Conservation (phyloP, 2,113 vertebrate species). For the Cariama cristata region DNA sequence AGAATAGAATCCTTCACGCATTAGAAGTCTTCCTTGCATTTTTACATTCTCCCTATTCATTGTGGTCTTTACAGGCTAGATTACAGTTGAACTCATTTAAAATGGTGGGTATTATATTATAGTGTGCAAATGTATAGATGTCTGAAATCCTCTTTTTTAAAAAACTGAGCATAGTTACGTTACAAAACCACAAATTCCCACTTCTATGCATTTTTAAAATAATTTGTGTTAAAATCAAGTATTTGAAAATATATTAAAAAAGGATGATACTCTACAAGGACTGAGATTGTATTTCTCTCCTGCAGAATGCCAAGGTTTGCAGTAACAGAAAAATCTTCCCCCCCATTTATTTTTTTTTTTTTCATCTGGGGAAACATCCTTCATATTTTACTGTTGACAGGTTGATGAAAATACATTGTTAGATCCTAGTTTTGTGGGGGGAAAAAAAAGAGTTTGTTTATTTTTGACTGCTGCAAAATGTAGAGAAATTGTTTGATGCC, state of each 20-base stretch:
- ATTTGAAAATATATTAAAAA: not conserved
- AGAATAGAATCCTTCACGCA: not conserved
- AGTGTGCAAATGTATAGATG: not conserved
- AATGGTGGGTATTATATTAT: not conserved
- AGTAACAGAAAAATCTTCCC: conserved; percentile 20
- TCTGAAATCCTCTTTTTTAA: not conserved
- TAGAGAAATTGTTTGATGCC: not conserved
- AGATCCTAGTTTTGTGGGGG: conserved; percentile 30
- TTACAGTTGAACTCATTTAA: not conserved
- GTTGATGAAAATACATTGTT: conserved; percentile 55
- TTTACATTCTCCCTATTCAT: not conserved
- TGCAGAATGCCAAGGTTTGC: conserved; percentile 14
- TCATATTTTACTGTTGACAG: conserved; percentile 40
- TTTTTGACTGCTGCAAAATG: conserved; percentile 25
- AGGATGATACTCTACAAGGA: not conserved
- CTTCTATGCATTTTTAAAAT: not conserved
- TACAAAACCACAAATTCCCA: not conserved
- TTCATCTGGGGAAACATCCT: conserved; percentile 18
- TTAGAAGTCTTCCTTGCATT: conserved; percentile 16
- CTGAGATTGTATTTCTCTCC: not conserved
- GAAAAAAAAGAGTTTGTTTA: conserved; percentile 39
- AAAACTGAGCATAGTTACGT: not conserved
- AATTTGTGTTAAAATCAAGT: not conserved
- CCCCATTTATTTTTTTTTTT: not conserved
- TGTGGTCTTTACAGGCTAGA: not conserved